A percentile compares a stretch with the other conserved stretches of the same genome.
Conservation (phyloP, 2,113 vertebrate genomes). For the Pipa parva region DNA sequence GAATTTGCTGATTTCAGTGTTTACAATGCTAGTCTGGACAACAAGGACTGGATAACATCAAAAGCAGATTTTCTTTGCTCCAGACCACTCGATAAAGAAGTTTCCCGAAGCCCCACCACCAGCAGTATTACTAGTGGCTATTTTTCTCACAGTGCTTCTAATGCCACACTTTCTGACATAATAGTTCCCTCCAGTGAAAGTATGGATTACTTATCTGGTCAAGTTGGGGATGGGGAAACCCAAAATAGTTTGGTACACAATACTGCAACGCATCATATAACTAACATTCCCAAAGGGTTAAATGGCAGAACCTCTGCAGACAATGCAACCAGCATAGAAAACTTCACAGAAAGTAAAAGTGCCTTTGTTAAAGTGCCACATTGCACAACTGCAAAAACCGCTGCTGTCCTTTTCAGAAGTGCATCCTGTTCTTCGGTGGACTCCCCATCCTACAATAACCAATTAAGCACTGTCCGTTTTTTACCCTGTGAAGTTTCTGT, state of each 20-base stretch:
- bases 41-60: constrained; percentile 69
- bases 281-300: constrained; percentile 58
- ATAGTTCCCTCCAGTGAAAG: constrained; percentile 83
- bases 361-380: constrained; percentile 62
- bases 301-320: constrained; percentile 55
- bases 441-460: constrained; percentile 41
- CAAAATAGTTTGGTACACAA: constrained; percentile 46
- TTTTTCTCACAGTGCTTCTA: constrained; percentile 95
- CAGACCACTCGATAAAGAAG: constrained; percentile 69
- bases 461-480: constrained; percentile 46
- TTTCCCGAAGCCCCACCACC: constrained; percentile 86
- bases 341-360: constrained; percentile 66
- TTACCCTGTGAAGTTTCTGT: constrained; percentile 52
- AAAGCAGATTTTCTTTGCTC: constrained; percentile 67
- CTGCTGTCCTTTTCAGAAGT: constrained; percentile 47
- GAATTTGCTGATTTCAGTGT: constrained; percentile 96
- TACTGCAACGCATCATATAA: constrained; percentile 46
- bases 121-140: constrained; percentile 97
- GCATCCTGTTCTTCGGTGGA: constrained; percentile 44
- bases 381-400: constrained; percentile 40
- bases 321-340: constrained; percentile 41
- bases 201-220: constrained; percentile 77
- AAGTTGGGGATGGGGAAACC: constrained; percentile 56
- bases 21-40: constrained; percentile 90
- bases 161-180: constrained; percentile 87